These are phyloP conservation scores for Leucania comma DNA, from an alignment of 2,888 invertebrate genomes.

Conservation along the genomic window DNA sequence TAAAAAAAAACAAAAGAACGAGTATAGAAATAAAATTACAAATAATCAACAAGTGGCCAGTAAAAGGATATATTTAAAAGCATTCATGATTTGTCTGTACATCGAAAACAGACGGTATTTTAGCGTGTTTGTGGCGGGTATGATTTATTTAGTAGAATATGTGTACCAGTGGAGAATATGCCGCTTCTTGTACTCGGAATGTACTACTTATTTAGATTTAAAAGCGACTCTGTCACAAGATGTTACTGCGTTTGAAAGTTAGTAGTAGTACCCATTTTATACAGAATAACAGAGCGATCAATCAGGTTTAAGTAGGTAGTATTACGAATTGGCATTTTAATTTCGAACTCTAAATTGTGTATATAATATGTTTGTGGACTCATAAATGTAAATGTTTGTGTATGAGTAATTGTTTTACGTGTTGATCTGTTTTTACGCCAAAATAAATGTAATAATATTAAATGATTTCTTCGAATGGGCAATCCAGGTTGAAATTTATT, in stretches of 20 bases:
- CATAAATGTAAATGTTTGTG: no score
- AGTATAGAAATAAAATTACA: no score
- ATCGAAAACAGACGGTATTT: constrained; percentile 10
- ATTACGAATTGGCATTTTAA: no score
- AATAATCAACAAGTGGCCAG: constrained; percentile 24
- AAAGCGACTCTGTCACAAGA: not conserved
- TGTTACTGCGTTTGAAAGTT: not conserved
- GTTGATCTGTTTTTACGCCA: no score
- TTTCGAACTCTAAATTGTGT: no score
- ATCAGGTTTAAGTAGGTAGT: not conserved
- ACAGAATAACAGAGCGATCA: not conserved
- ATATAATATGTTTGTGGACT: no score
- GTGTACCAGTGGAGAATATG: not conserved
- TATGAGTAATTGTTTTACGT: no score
- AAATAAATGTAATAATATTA: no score
- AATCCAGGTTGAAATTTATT: no score
- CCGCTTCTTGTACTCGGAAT: constrained; percentile 1
- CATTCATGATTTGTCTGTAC: not conserved
- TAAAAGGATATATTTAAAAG: constrained; percentile 1
- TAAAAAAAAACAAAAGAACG: no score
- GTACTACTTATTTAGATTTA: constrained; percentile 2
- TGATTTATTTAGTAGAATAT: constrained; percentile 31
- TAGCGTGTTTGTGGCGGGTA: not conserved
- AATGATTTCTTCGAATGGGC: no score
- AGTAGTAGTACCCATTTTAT: not conserved